Evolutionary conservation across 1,140 invertebrate species (phyloP).

Genomic region (Drosophila ercepeae): DNA sequence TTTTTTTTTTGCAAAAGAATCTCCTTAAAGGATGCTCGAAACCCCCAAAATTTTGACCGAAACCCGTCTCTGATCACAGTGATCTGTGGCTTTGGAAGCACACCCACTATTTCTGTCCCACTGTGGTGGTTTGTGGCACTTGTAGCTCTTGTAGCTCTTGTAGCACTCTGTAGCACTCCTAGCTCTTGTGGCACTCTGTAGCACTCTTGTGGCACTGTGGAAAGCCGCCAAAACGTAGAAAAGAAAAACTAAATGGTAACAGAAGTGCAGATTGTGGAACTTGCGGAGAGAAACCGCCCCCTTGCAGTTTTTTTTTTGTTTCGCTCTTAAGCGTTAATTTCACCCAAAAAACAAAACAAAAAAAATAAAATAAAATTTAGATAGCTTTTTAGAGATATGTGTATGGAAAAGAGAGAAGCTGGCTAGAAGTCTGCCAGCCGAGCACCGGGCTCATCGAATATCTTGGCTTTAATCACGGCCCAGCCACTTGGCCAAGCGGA

Average conservation of each 20-base stretch:
- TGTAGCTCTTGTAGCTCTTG: too few relatives aligned
- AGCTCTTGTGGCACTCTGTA: too few relatives aligned
- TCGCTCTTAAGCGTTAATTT: slow-evolving; percentile 63
- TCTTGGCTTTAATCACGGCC: slow-evolving; percentile 22
- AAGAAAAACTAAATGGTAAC: slow-evolving; percentile 13
- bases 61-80: too few relatives aligned
- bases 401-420: slow-evolving; percentile 3
- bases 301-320: slow-evolving; percentile 28
- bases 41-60: too few relatives aligned
- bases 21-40: too few relatives aligned
- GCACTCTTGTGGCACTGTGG: slow-evolving; percentile 38
- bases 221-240: slow-evolving; percentile 21
- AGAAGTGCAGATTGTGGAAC: slow-evolving; percentile 55
- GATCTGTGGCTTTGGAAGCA: too few relatives aligned
- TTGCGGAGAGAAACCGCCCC: slow-evolving; percentile 47
- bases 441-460: slow-evolving; percentile 36
- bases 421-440: slow-evolving; percentile 63
- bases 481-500: slow-evolving; percentile 23
- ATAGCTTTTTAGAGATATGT: slow-evolving; percentile 7
- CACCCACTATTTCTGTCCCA: too few relatives aligned
- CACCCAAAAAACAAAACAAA: slow-evolving; percentile 46
- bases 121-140: too few relatives aligned
- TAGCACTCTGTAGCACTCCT: too few relatives aligned
- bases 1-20: too few relatives aligned
- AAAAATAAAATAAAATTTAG: slow-evolving; percentile 25